Percentiles rank a stretch among this genome's conserved stretches.
phyloP scores from a whole-genome alignment of 2,888 invertebrate species.

The Adelognathus sp. region DNA sequence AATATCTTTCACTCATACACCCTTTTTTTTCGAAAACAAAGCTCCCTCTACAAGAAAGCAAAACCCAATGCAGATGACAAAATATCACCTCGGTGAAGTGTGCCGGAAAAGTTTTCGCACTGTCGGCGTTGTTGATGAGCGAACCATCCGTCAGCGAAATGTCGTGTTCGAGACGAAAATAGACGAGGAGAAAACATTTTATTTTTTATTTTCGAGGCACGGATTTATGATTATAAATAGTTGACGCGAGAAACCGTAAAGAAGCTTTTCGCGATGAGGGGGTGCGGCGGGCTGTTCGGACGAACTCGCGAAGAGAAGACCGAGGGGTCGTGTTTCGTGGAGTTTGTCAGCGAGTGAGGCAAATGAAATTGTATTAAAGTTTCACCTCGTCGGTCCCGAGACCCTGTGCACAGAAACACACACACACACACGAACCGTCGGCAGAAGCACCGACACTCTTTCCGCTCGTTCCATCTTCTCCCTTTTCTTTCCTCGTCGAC shows the following conservation, averaged over 20 bases:
- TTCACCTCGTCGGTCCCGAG: slow-evolving; percentile 73
- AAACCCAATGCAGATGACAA: background rate
- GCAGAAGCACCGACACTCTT: slow-evolving; percentile 42
- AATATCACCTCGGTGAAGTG: background rate
- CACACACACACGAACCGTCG: too few relatives aligned
- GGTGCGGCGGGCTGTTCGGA: background rate
- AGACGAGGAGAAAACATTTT: slow-evolving; percentile 34
- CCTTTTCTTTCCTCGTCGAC: slow-evolving; percentile 59
- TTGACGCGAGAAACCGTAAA: slow-evolving; percentile 75
- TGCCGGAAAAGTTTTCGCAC: slow-evolving; percentile 1
- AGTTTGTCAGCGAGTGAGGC: slow-evolving; percentile 79
- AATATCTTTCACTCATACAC: too few relatives aligned
- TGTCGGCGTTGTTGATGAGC: slow-evolving; percentile 14
- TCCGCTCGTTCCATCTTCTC: slow-evolving; percentile 47
- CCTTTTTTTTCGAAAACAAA: too few relatives aligned
- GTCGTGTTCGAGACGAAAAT: slow-evolving; percentile 32
- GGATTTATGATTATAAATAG: slow-evolving; percentile 79
- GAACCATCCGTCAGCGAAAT: slow-evolving; percentile 25
- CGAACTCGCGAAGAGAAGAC: slow-evolving; percentile 36
- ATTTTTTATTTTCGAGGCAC: too few relatives aligned
- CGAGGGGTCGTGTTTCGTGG: slow-evolving; percentile 57
- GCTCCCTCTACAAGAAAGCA: too few relatives aligned
- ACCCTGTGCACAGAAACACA: slow-evolving; percentile 21
- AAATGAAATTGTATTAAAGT: slow-evolving; percentile 81
- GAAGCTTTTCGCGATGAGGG: slow-evolving; percentile 66